Conservation (phyloP, 37 sponge, comb jelly and placozoan species). For the Mnemiopsis leidyi region DNA sequence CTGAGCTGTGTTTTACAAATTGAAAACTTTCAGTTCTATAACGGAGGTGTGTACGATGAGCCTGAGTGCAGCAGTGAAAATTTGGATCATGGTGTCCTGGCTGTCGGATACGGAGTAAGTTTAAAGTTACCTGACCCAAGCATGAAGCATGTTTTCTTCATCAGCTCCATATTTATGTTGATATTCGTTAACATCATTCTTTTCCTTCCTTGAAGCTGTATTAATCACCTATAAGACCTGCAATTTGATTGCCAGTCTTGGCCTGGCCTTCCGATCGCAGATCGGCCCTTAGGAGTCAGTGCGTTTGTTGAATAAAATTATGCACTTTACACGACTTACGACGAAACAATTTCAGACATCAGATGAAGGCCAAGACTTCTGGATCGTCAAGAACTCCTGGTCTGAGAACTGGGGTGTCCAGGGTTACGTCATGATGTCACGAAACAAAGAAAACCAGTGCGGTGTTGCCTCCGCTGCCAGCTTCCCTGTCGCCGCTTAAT, state of each 20-base stretch:
- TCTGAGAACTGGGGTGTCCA: slow-evolving; percentile 79
- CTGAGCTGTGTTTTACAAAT: no score
- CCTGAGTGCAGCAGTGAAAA: slow-evolving; percentile 73
- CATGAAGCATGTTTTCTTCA: no score
- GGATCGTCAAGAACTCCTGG: slow-evolving; percentile 94
- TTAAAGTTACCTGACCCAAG: background rate
- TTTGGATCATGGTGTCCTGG: slow-evolving; percentile 93
- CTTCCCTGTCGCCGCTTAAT: slow-evolving; percentile 69
- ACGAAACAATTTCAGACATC: background rate
- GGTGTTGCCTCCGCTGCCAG: slow-evolving; percentile 86
- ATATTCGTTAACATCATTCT: no score
- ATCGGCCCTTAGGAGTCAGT: no score
- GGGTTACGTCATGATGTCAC: slow-evolving; percentile 81
- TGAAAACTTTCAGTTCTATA: slow-evolving; percentile 88
- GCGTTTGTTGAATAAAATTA: no score
- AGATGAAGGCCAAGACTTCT: slow-evolving; percentile 69
- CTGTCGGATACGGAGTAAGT: slow-evolving; percentile 80
- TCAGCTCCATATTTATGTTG: no score
- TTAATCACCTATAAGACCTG: no score
- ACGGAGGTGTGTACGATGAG: slow-evolving; percentile 80
- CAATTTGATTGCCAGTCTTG: no score
- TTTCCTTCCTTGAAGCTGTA: no score
- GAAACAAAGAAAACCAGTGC: slow-evolving; percentile 79
- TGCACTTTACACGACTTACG: no score
- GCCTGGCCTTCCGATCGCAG: no score